phyloP scores from a whole-genome alignment of 2,888 invertebrate genomes.

The Noctua fimbriata region DNA sequence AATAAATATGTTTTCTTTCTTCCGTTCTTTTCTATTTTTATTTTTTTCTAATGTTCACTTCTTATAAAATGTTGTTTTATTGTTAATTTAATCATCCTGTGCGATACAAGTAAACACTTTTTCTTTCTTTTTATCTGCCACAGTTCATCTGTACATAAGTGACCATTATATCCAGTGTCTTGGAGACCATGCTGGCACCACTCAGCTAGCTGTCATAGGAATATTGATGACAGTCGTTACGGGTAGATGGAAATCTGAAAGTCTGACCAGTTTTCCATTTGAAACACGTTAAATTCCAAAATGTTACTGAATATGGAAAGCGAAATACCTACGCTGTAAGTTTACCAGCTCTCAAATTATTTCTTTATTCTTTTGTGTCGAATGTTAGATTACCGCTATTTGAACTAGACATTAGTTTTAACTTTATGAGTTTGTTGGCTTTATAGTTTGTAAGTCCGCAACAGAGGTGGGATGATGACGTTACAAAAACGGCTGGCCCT shows the following conservation, averaged over 20 bases:
- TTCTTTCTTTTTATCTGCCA: neutral
- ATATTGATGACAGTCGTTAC: conserved; percentile 14
- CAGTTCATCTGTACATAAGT: neutral
- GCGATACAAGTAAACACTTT: too few species aligned
- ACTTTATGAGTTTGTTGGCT: neutral
- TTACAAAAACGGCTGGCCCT: too few species aligned
- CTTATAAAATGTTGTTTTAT: too few species aligned
- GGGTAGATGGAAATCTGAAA: neutral
- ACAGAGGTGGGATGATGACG: too few species aligned
- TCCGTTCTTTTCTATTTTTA: too few species aligned
- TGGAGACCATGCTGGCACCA: too few species aligned
- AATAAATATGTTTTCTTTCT: too few species aligned
- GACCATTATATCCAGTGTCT: too few species aligned
- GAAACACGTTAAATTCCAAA: neutral
- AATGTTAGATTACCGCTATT: neutral
- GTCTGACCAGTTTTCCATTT: neutral
- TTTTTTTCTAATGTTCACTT: too few species aligned
- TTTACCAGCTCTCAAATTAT: neutral
- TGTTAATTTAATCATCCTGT: too few species aligned
- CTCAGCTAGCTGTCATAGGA: neutral
- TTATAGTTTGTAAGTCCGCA: neutral
- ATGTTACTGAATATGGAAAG: neutral
- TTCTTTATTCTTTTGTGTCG: neutral
- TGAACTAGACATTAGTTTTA: neutral
- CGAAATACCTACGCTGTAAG: neutral